Evolutionary conservation across 2,113 vertebrate genomes (phyloP).

Genomic region (Crypturellus undulatus): DNA sequence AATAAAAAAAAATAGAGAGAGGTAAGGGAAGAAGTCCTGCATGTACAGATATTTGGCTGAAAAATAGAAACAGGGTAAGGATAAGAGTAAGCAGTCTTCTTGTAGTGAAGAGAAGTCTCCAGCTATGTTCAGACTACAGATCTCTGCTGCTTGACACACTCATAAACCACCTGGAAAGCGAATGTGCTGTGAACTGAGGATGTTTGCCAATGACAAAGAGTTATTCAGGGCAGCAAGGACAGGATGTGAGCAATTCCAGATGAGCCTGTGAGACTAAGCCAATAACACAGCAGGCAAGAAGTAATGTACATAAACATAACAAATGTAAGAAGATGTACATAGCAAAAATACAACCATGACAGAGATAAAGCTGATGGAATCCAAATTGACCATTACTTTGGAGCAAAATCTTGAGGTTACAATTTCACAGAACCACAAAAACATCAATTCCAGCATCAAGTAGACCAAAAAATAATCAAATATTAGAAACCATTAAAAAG

Average conservation of each 20-base stretch:
- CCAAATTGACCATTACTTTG: background rate
- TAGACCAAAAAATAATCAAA: background rate
- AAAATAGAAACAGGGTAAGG: background rate
- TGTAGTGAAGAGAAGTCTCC: background rate
- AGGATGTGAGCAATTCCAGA: background rate
- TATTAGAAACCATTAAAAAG: background rate
- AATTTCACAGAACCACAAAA: background rate
- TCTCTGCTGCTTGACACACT: background rate
- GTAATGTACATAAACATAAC: background rate
- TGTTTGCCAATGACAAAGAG: background rate
- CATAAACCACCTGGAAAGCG: background rate
- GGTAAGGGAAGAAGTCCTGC: background rate
- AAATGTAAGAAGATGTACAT: background rate
- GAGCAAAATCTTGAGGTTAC: background rate
- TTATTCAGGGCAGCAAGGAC: background rate
- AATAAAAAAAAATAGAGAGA: background rate
- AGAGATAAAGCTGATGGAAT: rapidly evolving
- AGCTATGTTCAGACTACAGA: background rate
- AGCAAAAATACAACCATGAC: background rate
- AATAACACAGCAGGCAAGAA: background rate
- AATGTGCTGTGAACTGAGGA: background rate
- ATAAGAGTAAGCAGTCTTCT: background rate
- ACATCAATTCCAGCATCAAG: background rate
- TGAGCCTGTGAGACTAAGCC: background rate
- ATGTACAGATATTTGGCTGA: background rate